A percentile compares a stretch with the other conserved stretches of the same genome.
These are phyloP conservation scores for Exocentrus adspersus DNA, from an alignment of 2,888 invertebrate genomes.

Conservation along the genomic window DNA sequence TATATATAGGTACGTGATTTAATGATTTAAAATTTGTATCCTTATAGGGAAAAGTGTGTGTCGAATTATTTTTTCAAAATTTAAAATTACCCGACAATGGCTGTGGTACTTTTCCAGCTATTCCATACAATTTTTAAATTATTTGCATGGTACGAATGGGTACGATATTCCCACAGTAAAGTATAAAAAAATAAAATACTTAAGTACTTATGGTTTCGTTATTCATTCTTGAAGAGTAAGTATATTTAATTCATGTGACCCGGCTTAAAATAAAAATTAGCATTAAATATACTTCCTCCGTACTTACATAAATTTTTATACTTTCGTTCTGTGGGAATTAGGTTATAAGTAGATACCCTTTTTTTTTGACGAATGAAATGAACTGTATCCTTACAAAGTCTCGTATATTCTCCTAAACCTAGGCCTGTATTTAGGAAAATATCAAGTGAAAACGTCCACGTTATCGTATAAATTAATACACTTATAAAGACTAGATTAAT, in stretches of 20 bases:
- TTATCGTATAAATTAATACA: neutral
- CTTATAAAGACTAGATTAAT: no score
- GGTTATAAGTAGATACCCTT: no score
- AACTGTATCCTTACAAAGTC: no score
- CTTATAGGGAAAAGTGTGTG: neutral
- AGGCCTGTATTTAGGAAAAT: conserved; percentile 18
- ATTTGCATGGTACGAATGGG: neutral
- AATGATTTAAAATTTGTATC: neutral
- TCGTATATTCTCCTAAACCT: conserved; percentile 16
- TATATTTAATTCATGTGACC: no score
- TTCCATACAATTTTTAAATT: neutral
- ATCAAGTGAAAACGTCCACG: neutral
- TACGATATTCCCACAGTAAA: neutral
- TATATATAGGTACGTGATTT: no score
- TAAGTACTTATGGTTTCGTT: no score
- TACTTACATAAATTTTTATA: no score
- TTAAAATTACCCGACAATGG: conserved; percentile 15
- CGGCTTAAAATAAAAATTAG: no score
- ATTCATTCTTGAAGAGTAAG: neutral
- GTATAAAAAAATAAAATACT: no score
- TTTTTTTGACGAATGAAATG: no score
- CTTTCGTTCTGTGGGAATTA: no score
- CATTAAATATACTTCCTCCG: no score
- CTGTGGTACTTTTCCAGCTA: neutral
- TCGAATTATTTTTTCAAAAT: conserved; percentile 8